Conservation (phyloP, 1,140 invertebrate species). For the Drosophila melanica region DNA sequence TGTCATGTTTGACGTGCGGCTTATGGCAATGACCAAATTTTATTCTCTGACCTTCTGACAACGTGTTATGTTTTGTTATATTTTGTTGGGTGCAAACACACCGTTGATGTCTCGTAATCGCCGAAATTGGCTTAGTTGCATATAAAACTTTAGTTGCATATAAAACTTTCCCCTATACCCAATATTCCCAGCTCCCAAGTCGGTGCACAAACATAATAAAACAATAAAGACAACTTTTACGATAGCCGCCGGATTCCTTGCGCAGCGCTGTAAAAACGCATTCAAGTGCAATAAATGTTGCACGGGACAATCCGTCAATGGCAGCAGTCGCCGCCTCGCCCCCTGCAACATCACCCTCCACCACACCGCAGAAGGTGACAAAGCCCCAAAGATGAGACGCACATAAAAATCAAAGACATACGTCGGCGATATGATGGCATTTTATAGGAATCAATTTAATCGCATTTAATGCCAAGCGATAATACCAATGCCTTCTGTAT, state of each 20-base stretch:
- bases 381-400: constrained; percentile 50
- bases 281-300: constrained; percentile 79
- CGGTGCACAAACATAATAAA: constrained; percentile 68
- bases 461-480: constrained; percentile 74
- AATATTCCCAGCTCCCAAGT: constrained; percentile 19
- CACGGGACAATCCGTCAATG: constrained; percentile 65
- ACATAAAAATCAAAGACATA: constrained; percentile 69
- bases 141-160: constrained; percentile 70
- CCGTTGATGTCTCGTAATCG: constrained; percentile 72
- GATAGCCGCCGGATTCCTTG: constrained; percentile 46
- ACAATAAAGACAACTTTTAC: constrained; percentile 79
- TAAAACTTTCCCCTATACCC: constrained; percentile 44
- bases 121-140: constrained; percentile 73
- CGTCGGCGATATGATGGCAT: constrained; percentile 68
- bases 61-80: constrained; percentile 48
- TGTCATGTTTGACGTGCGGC: constrained; percentile 61
- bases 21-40: constrained; percentile 43
- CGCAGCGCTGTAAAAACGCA: constrained; percentile 29
- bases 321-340: background rate
- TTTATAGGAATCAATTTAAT: constrained; percentile 78
- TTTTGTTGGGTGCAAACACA: constrained; percentile 79
- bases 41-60: too few species aligned
- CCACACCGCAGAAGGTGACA: constrained; percentile 49
- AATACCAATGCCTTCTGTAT: constrained; percentile 37
- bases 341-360: background rate